phyloP scores from a whole-genome alignment of 2,888 invertebrate species.

The Cheilosia grossa region DNA sequence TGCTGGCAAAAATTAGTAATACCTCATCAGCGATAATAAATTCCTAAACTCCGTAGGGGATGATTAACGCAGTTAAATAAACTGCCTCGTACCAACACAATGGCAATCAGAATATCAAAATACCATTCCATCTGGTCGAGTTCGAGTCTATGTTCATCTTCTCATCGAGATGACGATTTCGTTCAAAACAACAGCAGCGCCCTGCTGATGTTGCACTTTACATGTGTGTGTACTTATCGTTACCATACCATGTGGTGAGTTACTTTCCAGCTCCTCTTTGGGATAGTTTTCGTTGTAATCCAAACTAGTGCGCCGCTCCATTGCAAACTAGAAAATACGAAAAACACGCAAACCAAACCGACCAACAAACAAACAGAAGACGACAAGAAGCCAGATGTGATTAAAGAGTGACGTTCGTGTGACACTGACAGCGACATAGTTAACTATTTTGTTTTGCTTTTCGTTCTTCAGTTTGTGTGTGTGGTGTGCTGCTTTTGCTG shows the following conservation, averaged over 20 bases:
- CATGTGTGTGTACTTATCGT: too few species aligned
- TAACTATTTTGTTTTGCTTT: slow-evolving; percentile 1
- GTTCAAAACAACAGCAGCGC: too few species aligned
- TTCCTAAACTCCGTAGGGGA: slow-evolving; percentile 28
- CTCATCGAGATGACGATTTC: too few species aligned
- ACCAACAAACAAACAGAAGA: slow-evolving; percentile 7
- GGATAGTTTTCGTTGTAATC: not conserved
- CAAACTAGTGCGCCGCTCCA: slow-evolving; percentile 19
- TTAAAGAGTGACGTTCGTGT: slow-evolving; percentile 56
- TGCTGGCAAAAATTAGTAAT: not conserved
- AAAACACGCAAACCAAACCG: not conserved
- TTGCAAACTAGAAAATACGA: not conserved
- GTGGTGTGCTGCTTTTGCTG: not conserved
- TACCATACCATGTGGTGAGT: slow-evolving; percentile 7
- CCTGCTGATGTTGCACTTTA: too few species aligned
- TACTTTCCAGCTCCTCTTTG: not conserved
- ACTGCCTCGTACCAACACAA: slow-evolving; percentile 1
- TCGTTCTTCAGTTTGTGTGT: not conserved
- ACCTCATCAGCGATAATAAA: not conserved
- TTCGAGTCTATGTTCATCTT: too few species aligned
- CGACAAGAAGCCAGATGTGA: slow-evolving; percentile 43
- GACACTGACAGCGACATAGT: not conserved
- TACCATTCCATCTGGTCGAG: not conserved
- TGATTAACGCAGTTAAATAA: slow-evolving; percentile 17
- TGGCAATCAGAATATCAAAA: not conserved